Conservation (phyloP, 1,140 invertebrate species). For the Brachystomella parvula region DNA sequence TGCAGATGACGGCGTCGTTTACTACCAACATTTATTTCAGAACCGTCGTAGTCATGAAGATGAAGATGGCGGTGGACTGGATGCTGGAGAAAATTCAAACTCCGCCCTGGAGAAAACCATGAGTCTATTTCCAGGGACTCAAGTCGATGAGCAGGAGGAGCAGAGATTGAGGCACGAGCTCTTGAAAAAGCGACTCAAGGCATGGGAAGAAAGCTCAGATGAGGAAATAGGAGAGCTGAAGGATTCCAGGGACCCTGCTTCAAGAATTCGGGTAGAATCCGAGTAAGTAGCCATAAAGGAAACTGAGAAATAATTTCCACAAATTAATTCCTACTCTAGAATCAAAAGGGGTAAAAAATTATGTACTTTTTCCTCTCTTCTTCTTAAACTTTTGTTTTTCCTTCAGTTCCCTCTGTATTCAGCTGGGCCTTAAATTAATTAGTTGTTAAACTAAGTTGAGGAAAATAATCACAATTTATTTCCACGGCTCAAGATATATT, state of each 20-base stretch:
- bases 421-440: too few relatives aligned
- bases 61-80: background rate
- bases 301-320: too few relatives aligned
- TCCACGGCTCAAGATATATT: too few relatives aligned
- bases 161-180: constrained; percentile 28
- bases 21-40: constrained; percentile 35
- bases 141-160: constrained; percentile 32
- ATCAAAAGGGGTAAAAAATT: too few relatives aligned
- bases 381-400: too few relatives aligned
- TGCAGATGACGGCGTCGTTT: constrained; percentile 29
- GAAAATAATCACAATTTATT: too few relatives aligned
- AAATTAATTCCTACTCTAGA: too few relatives aligned
- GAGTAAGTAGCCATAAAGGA: too few relatives aligned
- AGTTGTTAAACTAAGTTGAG: too few relatives aligned
- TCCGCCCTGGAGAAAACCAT: background rate
- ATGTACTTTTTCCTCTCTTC: too few relatives aligned
- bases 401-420: too few relatives aligned
- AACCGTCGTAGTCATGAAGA: constrained; percentile 8
- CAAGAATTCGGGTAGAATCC: too few relatives aligned
- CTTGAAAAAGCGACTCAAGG: constrained; percentile 31
- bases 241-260: constrained; percentile 13
- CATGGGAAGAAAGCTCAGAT: constrained; percentile 30
- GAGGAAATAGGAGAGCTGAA: constrained; percentile 19
- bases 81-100: background rate
- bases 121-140: background rate